A percentile compares a stretch with the other conserved stretches of the same genome.
Conservation (phyloP, 2,888 invertebrate species). For the Tanytarsus gracilentus region DNA sequence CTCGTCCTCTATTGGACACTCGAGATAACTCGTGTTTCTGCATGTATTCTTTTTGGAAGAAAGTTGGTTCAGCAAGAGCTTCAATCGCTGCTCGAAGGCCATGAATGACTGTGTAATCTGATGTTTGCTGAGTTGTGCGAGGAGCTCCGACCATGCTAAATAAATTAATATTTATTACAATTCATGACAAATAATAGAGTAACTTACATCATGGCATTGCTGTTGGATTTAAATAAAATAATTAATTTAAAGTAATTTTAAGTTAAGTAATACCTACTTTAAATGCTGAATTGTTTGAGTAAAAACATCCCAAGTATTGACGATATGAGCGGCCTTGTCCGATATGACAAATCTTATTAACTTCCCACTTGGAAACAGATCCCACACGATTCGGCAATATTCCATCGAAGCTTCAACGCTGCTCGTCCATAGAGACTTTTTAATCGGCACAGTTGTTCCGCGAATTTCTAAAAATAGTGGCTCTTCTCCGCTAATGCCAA, state of each 20-base stretch:
- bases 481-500: constrained; percentile 59
- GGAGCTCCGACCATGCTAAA: constrained; percentile 76
- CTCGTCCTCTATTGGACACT: constrained; percentile 55
- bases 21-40: constrained; percentile 42
- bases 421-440: constrained; percentile 93
- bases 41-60: constrained; percentile 54
- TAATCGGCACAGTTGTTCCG: constrained; percentile 63
- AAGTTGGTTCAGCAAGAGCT: constrained; percentile 71
- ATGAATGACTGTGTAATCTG: constrained; percentile 63
- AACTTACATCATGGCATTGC: constrained; percentile 68
- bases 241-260: constrained; percentile 30
- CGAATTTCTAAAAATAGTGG: constrained; percentile 49
- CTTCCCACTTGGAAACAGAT: constrained; percentile 87
- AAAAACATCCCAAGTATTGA: constrained; percentile 73
- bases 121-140: constrained; percentile 46
- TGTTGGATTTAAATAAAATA: constrained; percentile 52
- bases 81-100: constrained; percentile 81
- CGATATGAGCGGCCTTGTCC: constrained; percentile 71
- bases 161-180: no score
- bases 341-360: constrained; percentile 78
- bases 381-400: constrained; percentile 94
- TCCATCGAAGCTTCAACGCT: constrained; percentile 92
- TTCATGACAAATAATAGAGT: no score
- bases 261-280: constrained; percentile 38
- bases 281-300: constrained; percentile 85